Percentiles rank a stretch among this genome's conserved stretches.
Evolutionary conservation across 2,113 vertebrate genomes (phyloP).

Genomic region (Gallinago paraguaiae): DNA sequence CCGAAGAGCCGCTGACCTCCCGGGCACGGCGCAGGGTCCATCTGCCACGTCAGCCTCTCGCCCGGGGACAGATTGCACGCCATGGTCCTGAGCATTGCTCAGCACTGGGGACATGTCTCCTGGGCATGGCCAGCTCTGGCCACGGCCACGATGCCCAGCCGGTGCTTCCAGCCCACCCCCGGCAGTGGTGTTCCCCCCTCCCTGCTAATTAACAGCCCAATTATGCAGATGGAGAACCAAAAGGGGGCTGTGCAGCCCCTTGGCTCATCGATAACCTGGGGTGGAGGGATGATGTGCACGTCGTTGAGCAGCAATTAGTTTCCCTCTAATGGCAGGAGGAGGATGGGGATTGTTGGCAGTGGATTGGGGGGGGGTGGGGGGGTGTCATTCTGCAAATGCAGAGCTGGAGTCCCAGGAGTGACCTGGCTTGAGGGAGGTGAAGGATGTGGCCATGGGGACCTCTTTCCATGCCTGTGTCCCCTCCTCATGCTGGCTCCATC

Average conservation of each 20-base stretch:
- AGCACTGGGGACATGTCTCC: neutral
- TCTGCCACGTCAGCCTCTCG: neutral
- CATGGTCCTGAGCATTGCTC: constrained; percentile 17
- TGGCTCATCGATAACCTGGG: fast-evolving
- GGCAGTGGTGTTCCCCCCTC: neutral
- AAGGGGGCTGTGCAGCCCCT: neutral
- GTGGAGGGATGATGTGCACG: neutral
- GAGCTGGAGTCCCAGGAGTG: neutral
- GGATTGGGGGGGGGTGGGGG: too few relatives aligned
- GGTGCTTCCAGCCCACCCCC: neutral
- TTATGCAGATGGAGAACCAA: neutral
- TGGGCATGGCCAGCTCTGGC: neutral
- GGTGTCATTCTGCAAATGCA: neutral
- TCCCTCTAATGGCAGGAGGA: neutral
- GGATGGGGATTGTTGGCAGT: neutral
- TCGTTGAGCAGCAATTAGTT: fast-evolving
- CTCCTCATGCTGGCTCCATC: neutral
- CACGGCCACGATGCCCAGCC: fast-evolving
- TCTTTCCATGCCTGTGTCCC: neutral
- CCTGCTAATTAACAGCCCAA: neutral
- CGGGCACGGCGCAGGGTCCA: neutral
- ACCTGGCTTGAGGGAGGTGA: neutral
- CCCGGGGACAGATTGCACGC: neutral
- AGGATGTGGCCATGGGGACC: fast-evolving
- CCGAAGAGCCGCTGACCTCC: neutral